Evolutionary conservation across 2,797 vertebrate genomes (phyloP), one percentile per base, ranked within the genome.

Genomic region (Galago senegalensis): DNA sequence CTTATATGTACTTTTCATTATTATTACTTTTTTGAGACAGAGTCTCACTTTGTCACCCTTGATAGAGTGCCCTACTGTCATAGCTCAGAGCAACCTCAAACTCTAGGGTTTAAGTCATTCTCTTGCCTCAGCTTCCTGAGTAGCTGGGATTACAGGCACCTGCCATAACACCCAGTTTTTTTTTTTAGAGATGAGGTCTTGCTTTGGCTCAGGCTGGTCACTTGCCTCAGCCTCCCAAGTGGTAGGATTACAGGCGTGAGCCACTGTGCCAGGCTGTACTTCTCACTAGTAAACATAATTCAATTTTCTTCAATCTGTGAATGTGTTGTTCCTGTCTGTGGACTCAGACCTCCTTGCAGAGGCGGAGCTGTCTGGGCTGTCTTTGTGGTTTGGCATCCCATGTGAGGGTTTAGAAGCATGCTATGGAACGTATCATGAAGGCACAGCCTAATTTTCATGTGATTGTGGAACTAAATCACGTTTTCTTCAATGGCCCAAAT

Each of bases 401-500:
- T 23, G 53, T 21, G 61, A 76, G 13, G 63, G 70, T 63, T 80
- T 83, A 2, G 70, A 40, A 34, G 7, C 3, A 14, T 87, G n/a
- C 63, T 72, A 29, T 17, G 70, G 49, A 4, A 53, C 77, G 61
- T 77, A 27, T 67, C 4, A 5, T 1, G 46, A 60, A 77, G 73
- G 0, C 23, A 0, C 11, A 49, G 93, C 88, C 81, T 73, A 91
- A 85, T 65, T 94, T 81, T 7, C 25, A 10, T 11, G 14, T 82
- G 40, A 46, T 56, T 90, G 49, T 91, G 85, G 87, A 97, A 95
- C 89, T 60, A 60, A 12, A 53, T 53, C 49, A 16, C 79, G 58
- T 81, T 67, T 85, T 75, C 88, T 97, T 96, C 46, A 43, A 27
- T 80, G 81, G 73, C 46, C 83, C 96, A 0, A 67, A 92, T 95